Conservation (phyloP, 2,888 invertebrate species). For the Caenorhabditis auriculariae region DNA sequence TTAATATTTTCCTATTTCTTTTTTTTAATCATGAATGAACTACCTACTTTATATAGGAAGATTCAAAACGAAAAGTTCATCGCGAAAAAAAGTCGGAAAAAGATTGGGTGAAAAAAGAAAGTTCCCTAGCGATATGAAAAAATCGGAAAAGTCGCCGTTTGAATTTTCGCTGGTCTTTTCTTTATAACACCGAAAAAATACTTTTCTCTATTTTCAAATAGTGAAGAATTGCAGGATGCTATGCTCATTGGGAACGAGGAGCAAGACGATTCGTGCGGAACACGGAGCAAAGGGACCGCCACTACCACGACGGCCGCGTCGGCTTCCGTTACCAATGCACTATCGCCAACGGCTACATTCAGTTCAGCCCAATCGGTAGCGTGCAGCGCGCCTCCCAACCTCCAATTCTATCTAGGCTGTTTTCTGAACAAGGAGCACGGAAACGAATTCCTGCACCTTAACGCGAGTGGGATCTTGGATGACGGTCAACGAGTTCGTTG, state of each 20-base stretch:
- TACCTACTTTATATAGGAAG: too few relatives aligned
- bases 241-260: constrained; percentile 16
- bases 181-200: too few relatives aligned
- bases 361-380: constrained; percentile 18
- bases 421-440: constrained; percentile 21
- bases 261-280: constrained; percentile 10
- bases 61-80: too few relatives aligned
- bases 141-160: too few relatives aligned
- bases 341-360: constrained; percentile 21
- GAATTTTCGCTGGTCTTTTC: too few relatives aligned
- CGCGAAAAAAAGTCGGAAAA: too few relatives aligned
- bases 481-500: constrained; percentile 25
- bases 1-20: neutral
- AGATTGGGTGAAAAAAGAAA: neutral
- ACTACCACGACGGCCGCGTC: constrained; percentile 16
- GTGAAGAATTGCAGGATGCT: constrained; percentile 10
- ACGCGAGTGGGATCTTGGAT: constrained; percentile 11
- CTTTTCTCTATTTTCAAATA: neutral
- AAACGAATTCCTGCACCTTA: constrained; percentile 9
- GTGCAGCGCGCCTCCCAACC: neutral
- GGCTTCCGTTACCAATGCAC: constrained; percentile 28
- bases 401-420: constrained; percentile 2
- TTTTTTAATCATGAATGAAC: neutral
- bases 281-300: constrained; percentile 13
- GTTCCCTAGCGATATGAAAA: too few relatives aligned